Evolutionary conservation across 1,140 invertebrate species (phyloP), one percentile per base, ranked within the genome.

Genomic region (Pollicipes pollicipes): DNA sequence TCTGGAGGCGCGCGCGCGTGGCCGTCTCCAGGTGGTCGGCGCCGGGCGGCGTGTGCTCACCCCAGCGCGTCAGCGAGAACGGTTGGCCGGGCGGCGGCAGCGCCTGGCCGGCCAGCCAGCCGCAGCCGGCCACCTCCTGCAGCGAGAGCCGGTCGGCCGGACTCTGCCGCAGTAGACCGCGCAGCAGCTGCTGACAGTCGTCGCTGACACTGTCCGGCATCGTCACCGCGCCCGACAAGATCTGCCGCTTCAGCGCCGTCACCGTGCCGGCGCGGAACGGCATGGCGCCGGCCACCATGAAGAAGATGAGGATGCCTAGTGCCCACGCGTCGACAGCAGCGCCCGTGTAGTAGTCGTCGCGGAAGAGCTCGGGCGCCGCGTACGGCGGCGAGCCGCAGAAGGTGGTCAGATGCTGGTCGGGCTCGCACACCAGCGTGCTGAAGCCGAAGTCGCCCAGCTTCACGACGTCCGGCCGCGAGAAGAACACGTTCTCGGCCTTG

Each of bases 311-410:
- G 24, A 92, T 87, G 2, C 90, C 90, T 72, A 93, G 79, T 0
- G 91, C 90, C 91, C 91, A 94, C 1, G 91, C 84, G 78, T 94
- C 88, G 0, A 93, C 91, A 67, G 85, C 85, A 0, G 84, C 80
- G 0, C 91, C 86, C 70, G 78, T 77, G 79, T 92, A 92, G 71
- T 86, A 83, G 76, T 89, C 88, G 75, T 90, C 90, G 68, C 86
- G 81, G 73, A 88, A 86, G 31, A 94, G 79, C 81, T 95, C 91
- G 0, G 91, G 91, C 0, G 91, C 91, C 8, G 91, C 91, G 79
- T 94, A 94, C 0, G 90, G 91, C 27, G 91, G 91, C 27, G 88
- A 90, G 3, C 91, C 91, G 80, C 91, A 94, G 76, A 90, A 91
- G 68, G 91, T 95, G 72, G 84, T 86, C 26, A 95, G 79, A 45